Evolutionary conservation across 2,888 invertebrate genomes (phyloP).

Genomic region (Apantesis nais): DNA sequence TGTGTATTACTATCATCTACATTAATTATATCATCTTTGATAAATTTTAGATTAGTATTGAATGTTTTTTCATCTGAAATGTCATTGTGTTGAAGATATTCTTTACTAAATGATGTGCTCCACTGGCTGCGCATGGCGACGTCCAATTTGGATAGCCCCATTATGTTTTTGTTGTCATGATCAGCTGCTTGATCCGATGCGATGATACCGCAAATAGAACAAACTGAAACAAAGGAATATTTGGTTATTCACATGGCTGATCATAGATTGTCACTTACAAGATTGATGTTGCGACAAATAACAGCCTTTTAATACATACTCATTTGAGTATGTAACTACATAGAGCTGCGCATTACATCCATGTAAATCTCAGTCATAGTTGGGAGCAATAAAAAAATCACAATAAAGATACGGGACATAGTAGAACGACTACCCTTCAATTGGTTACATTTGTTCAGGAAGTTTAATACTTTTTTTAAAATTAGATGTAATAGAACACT

Average conservation of each 20-base stretch:
- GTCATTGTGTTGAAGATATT: conserved; percentile 32
- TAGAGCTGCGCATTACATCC: too few relatives aligned
- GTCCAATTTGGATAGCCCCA: conserved; percentile 33
- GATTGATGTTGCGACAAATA: too few relatives aligned
- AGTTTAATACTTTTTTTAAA: too few relatives aligned
- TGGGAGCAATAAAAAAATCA: too few relatives aligned
- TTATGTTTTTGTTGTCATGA: conserved; percentile 56
- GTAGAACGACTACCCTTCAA: too few relatives aligned
- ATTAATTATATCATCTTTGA: conserved; percentile 24
- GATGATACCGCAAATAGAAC: conserved; percentile 60
- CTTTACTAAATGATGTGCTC: conserved; percentile 50
- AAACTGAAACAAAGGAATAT: conserved; percentile 68
- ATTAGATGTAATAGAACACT: too few relatives aligned
- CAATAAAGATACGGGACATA: too few relatives aligned
- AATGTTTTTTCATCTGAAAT: conserved; percentile 26
- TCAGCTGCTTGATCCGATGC: conserved; percentile 65
- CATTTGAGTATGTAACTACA: too few relatives aligned
- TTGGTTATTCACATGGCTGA: not conserved
- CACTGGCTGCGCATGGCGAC: conserved; percentile 39
- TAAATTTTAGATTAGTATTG: conserved; percentile 18
- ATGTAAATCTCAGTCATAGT: too few relatives aligned
- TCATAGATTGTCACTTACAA: too few relatives aligned
- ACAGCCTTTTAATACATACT: too few relatives aligned
- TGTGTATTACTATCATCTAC: conserved; percentile 45
- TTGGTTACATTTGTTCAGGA: too few relatives aligned